Percentiles rank a stretch among this genome's conserved stretches.
These are phyloP conservation scores for Musca vetustissima DNA, from an alignment of 1,140 invertebrate genomes.

Conservation along the genomic window DNA sequence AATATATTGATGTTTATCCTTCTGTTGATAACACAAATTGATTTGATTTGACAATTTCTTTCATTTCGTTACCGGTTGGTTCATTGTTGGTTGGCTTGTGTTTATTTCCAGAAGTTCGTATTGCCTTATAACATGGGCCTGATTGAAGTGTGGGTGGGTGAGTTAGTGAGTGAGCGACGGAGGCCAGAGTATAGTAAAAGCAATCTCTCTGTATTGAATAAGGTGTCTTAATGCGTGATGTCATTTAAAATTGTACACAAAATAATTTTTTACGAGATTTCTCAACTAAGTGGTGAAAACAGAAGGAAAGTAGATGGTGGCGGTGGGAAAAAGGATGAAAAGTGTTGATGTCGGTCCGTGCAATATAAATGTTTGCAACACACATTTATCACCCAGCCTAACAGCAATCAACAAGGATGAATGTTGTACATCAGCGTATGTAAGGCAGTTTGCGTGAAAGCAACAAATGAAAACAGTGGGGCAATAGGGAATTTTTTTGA, in stretches of 20 bases:
- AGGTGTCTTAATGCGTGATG: slow-evolving; percentile 12
- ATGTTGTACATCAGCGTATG: no score
- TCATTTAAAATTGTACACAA: slow-evolving; percentile 17
- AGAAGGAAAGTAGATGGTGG: not conserved
- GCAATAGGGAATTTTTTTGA: no score
- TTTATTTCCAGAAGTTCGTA: not conserved
- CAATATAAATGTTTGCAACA: no score
- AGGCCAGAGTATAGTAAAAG: no score
- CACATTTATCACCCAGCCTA: no score
- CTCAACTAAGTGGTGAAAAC: not conserved
- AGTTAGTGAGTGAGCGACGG: no score
- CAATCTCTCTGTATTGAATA: not conserved
- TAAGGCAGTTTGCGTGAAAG: no score
- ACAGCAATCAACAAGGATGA: no score
- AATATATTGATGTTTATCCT: slow-evolving; percentile 22
- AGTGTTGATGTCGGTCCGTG: no score
- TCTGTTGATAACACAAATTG: slow-evolving; percentile 24
- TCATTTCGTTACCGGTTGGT: not conserved
- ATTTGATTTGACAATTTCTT: slow-evolving; percentile 23
- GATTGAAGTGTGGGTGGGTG: no score
- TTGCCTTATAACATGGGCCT: not conserved
- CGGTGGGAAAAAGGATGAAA: no score
- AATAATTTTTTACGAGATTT: not conserved
- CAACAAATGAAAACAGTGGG: no score
- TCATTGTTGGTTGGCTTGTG: slow-evolving; percentile 7